Conservation (phyloP, 2,888 invertebrate genomes). For the Balanococcus diminutus region DNA sequence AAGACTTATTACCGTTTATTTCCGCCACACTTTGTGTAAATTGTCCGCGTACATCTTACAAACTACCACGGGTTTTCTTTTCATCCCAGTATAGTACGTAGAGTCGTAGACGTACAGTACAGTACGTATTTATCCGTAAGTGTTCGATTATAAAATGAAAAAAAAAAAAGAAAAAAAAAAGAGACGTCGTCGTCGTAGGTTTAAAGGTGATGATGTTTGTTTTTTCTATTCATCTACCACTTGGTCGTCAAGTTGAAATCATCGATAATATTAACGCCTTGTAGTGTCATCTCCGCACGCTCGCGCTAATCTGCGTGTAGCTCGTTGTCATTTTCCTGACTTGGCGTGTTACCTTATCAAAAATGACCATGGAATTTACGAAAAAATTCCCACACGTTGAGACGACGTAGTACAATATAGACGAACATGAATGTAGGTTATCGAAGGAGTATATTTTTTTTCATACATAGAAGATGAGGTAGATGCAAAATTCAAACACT, state of each 20-base stretch:
- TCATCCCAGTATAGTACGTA: not conserved
- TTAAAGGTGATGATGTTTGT: conserved; percentile 21
- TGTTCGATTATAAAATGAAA: not conserved
- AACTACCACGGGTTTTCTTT: not conserved
- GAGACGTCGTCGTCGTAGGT: not conserved
- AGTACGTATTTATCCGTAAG: not conserved
- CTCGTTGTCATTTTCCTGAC: conserved; percentile 1
- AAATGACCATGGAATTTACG: not conserved
- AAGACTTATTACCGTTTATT: conserved; percentile 25
- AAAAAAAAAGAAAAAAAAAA: not conserved
- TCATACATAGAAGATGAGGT: not conserved
- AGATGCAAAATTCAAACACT: not conserved
- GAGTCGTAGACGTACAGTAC: not conserved
- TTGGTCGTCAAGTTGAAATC: conserved; percentile 1
- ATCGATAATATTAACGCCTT: conserved; percentile 35
- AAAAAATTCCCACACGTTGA: not conserved
- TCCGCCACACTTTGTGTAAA: not conserved
- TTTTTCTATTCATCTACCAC: not conserved
- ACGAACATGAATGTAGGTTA: not conserved
- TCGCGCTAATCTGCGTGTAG: not conserved
- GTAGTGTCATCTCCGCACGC: conserved; percentile 20
- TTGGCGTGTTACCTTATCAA: not conserved
- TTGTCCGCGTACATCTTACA: not conserved
- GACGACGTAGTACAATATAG: not conserved
- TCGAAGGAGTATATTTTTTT: not conserved